phyloP scores from a whole-genome alignment of 2,797 vertebrate genomes.

The Coranthus polyacanthus region DNA sequence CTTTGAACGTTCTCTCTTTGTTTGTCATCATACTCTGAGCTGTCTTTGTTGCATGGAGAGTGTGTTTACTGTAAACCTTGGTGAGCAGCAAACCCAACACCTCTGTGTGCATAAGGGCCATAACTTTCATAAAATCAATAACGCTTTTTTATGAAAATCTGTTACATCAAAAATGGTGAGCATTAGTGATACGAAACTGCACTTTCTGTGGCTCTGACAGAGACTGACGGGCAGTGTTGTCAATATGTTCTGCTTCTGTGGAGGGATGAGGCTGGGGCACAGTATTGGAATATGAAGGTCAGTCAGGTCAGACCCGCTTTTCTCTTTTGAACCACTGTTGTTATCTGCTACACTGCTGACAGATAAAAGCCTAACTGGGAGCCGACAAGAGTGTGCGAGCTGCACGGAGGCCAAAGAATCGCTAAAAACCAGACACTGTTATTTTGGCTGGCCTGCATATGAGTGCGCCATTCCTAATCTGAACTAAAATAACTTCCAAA shows the following conservation, averaged over 20 bases:
- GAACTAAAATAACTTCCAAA: slow-evolving; percentile 50
- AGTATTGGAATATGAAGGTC: slow-evolving; percentile 68
- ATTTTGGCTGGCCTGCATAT: slow-evolving; percentile 53
- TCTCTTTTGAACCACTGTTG: slow-evolving; percentile 61
- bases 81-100: slow-evolving; percentile 6
- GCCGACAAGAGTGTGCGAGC: slow-evolving; percentile 38
- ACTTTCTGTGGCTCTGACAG: not conserved
- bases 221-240: too few relatives aligned
- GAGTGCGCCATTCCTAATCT: slow-evolving; percentile 39
- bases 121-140: too few relatives aligned
- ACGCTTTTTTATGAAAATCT: too few relatives aligned
- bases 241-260: slow-evolving; percentile 42
- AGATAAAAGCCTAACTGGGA: slow-evolving; percentile 61
- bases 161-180: too few relatives aligned
- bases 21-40: slow-evolving; percentile 5
- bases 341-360: slow-evolving; percentile 63
- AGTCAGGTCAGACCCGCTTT: slow-evolving; percentile 63
- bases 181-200: too few relatives aligned
- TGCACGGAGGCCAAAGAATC: slow-evolving; percentile 35
- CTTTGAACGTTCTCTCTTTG: not conserved
- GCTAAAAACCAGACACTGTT: slow-evolving; percentile 33
- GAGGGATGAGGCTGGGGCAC: slow-evolving; percentile 32
- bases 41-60: not conserved
- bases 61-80: slow-evolving; percentile 46
- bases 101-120: too few relatives aligned